Conservation (phyloP, 1,140 invertebrate species). For the Scaptomyza hsui region DNA sequence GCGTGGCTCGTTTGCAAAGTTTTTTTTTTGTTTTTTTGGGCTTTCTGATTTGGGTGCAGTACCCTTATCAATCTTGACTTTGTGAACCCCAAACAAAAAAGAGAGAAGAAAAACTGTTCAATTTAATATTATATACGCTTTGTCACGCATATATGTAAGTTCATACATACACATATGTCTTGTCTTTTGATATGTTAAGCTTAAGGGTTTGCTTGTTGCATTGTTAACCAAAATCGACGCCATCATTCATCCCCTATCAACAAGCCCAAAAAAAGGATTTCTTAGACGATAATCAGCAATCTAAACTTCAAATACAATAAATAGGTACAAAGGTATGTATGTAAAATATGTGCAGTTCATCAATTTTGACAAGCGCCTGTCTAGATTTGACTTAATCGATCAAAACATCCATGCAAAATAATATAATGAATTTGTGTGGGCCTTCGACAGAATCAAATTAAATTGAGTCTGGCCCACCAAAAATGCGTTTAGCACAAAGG, state of each 20-base stretch:
- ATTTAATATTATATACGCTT: constrained; percentile 31
- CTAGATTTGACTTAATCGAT: constrained; percentile 15
- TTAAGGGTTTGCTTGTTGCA: constrained; percentile 13
- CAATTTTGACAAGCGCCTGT: constrained; percentile 36
- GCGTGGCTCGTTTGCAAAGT: constrained; percentile 35
- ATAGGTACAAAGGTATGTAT: too few relatives aligned
- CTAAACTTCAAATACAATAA: constrained; percentile 13
- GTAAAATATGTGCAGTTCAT: too few relatives aligned
- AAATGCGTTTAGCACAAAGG: not conserved
- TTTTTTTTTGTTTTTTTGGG: not conserved
- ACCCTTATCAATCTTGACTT: constrained; percentile 49
- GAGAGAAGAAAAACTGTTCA: constrained; percentile 15
- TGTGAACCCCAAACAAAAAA: constrained; percentile 6
- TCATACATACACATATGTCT: constrained; percentile 17
- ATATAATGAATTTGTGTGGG: not conserved
- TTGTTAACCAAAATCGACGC: constrained; percentile 31
- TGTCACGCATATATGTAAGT: not conserved
- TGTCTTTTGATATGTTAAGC: constrained; percentile 31
- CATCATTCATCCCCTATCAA: constrained; percentile 33
- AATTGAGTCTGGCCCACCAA: not conserved
- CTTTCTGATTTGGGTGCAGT: constrained; percentile 29
- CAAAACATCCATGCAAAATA: constrained; percentile 1
- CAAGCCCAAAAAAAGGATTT: constrained; percentile 1
- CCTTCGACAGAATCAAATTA: not conserved
- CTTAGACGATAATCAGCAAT: constrained; percentile 10